Evolutionary conservation across 2,888 invertebrate species (phyloP), one percentile per base, ranked within the genome.

Genomic region (Tenthredo mesomela): DNA sequence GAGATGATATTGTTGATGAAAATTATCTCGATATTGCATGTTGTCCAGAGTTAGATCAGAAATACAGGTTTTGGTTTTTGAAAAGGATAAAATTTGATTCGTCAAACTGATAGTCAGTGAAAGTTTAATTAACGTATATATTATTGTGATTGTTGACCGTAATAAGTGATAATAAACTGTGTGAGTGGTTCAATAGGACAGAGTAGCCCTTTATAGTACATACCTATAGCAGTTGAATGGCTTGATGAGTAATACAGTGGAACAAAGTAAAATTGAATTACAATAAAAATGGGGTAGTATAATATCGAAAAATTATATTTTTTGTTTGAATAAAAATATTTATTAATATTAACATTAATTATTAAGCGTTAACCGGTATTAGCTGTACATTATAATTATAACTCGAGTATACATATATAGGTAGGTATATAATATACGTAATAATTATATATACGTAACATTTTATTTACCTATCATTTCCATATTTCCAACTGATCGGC

Each of bases 201-300:
- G 33, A 58, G 61, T 54, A 54, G 54, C 54, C 54, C 80, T 50
- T 37, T 80, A 61, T 40, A 25, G 61, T 21, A 61, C 15, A n/a
- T n/a, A n/a, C n/a, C n/a, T n/a, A n/a, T n/a, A 40, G 80, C 80
- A 80, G 80, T 80, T 80, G 80, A 9, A 80, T 58, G 80, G 80
- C 80, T 80, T 80, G 33, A 15, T 61, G 21, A 15, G 21, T 61
- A 61, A 61, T 61, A 61, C 40, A 61, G 12, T 80, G 40, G 61
- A 80, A 61, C n/a, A 37, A 80, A 80, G 40, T 80, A 12, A 80
- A 80, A 80, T 58, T 61, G 40, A 80, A 80, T 80, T 80, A 80
- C 40, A 37, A 78, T 18, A 58, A 47, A 21, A 21, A 75, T 7
- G 6, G 47, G 18, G 33, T 73, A 10, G 7, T 54, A 54, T 58